Evolutionary conservation across 2,113 vertebrate genomes (phyloP), one percentile per base, ranked within the genome.

Genomic region (Pithys albifrons): DNA sequence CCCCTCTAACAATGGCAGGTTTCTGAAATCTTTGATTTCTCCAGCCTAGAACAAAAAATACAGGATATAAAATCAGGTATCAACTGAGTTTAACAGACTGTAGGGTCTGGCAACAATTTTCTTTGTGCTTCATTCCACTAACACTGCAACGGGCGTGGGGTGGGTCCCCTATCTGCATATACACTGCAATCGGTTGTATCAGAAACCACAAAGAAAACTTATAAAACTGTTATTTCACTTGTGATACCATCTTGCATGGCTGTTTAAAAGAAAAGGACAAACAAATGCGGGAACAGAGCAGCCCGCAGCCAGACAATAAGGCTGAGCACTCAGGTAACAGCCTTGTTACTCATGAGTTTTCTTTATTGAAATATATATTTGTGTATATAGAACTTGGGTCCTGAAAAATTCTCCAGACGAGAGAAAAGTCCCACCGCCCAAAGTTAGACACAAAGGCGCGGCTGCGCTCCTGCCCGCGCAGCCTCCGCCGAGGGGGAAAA

Each of bases 371-470:
- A n/a, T 11, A 43, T 3, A 31, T n/a, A 41, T 29, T 31, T 1
- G 12, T 0, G 5, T 17, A 45, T 57, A 9, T 5, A 43, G 54
- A n/a, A 13, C 62, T 33, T 10, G 14, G 16, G 59, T 83, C 59
- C 55, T 33, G 88, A n/a, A 80, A 80, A 62, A 54, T 45, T 31
- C 37, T 51, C 16, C 29, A 49, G 65, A 66, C 70, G 10, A 52
- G 89, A 69, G 66, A 49, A 14, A 89, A 81, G 91, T 93, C 93
- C 49, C 72, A 20, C 43, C 75, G 67, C 95, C 94, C 59, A 48
- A 97, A 98, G 97, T 98, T 97, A 89, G 94, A 94, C 89, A 98
- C 97, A 98, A 98, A 97, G 96, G 96, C 88, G 41, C 64, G 45
- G 92, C 95, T 52, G 83, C 79, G 4, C 52, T 75, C 54, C 85